Evolutionary conservation across 2,797 vertebrate genomes (phyloP).

Genomic region (Thalassophryne amazonica): DNA sequence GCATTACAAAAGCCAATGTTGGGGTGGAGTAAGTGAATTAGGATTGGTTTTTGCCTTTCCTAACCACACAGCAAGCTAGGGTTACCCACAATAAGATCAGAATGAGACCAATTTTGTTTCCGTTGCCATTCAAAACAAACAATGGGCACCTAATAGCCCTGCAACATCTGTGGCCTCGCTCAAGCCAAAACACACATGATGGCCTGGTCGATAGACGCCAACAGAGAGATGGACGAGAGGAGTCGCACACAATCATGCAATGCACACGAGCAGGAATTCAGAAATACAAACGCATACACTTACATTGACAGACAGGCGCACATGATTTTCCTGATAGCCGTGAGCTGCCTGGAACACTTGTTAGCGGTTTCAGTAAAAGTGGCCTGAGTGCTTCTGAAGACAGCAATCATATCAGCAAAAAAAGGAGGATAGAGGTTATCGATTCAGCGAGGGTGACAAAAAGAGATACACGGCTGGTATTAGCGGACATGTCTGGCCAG

Average conservation of each 20-base stretch:
- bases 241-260: slow-evolving; percentile 24
- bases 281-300: slow-evolving; percentile 18
- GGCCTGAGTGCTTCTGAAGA: slow-evolving; percentile 76
- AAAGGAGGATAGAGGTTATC: slow-evolving; percentile 68
- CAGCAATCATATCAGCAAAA: slow-evolving; percentile 76
- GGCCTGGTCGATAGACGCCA: slow-evolving; percentile 78
- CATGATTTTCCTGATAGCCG: slow-evolving; percentile 61
- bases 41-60: slow-evolving; percentile 80
- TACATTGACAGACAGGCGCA: slow-evolving; percentile 20
- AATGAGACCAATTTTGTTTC: slow-evolving; percentile 84
- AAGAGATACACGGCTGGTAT: slow-evolving; percentile 7
- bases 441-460: slow-evolving; percentile 53
- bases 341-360: slow-evolving; percentile 70
- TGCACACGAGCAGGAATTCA: slow-evolving; percentile 9
- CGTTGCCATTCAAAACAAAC: slow-evolving; percentile 87
- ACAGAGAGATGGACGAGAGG: slow-evolving; percentile 70
- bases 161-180: slow-evolving; percentile 78
- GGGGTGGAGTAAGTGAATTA: slow-evolving; percentile 81
- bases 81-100: slow-evolving; percentile 87
- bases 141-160: slow-evolving; percentile 83
- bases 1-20: slow-evolving; percentile 79
- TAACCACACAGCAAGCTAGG: slow-evolving; percentile 79
- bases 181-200: slow-evolving; percentile 71
- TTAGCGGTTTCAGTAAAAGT: slow-evolving; percentile 75
- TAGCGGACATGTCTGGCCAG: slow-evolving; percentile 42